Percentiles rank a stretch among this genome's conserved stretches.
Evolutionary conservation across 2,113 vertebrate genomes (phyloP).

Genomic region (Pantherophis guttatus): DNA sequence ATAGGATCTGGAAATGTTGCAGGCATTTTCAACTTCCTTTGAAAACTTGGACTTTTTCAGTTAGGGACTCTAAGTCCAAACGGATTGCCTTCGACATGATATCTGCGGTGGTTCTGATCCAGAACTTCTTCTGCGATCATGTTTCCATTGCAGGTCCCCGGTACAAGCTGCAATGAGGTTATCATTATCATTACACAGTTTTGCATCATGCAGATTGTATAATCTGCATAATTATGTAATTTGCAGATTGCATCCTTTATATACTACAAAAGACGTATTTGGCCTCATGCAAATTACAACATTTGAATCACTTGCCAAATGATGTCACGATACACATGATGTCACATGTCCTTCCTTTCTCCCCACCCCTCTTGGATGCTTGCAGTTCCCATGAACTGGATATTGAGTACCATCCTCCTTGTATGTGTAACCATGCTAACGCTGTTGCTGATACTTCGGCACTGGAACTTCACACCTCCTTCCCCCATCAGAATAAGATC

Average conservation of each 20-base stretch:
- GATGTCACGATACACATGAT: not conserved
- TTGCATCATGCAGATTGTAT: not conserved
- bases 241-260: not conserved
- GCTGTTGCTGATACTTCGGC: not conserved
- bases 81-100: not conserved
- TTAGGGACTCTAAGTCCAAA: not conserved
- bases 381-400: not conserved
- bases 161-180: not conserved
- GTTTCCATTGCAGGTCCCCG: not conserved
- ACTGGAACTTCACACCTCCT: not conserved
- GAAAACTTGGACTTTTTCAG: not conserved
- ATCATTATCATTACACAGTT: not conserved
- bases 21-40: not conserved
- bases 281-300: not conserved
- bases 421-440: not conserved
- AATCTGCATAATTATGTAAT: not conserved
- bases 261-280: not conserved
- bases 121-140: not conserved
- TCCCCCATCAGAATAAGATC: not conserved
- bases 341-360: not conserved
- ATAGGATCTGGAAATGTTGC: not conserved
- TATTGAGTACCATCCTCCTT: not conserved
- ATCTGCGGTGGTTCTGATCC: not conserved
- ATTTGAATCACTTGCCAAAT: not conserved
- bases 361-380: not conserved